Percentiles rank a stretch among this genome's conserved stretches.
Evolutionary conservation across 2,113 vertebrate species (phyloP).

Genomic region (Caloenas nicobarica): DNA sequence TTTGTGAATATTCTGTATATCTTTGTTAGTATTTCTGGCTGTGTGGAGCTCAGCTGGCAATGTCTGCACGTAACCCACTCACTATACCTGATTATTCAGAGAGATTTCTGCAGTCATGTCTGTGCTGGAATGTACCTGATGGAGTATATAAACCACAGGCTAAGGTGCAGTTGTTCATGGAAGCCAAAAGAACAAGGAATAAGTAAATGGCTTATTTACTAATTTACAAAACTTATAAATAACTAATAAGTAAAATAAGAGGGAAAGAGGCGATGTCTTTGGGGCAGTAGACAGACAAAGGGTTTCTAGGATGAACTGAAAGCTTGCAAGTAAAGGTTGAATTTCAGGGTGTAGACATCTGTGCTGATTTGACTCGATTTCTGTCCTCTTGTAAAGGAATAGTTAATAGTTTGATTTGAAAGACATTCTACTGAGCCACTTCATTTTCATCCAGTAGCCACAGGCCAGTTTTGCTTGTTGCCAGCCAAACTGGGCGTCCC

Average conservation of each 20-base stretch:
- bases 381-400: neutral
- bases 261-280: neutral
- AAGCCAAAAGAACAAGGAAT: neutral
- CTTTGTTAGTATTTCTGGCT: neutral
- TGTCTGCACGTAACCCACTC: neutral
- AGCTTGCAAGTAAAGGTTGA: neutral
- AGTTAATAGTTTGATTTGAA: neutral
- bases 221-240: neutral
- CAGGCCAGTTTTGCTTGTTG: neutral
- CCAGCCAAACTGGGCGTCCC: neutral
- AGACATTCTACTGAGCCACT: neutral
- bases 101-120: neutral
- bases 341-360: neutral
- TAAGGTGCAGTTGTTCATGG: neutral
- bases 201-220: neutral
- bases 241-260: neutral
- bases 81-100: neutral
- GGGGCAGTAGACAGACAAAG: neutral
- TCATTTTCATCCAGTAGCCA: neutral
- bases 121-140: neutral
- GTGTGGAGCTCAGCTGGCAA: neutral
- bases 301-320: neutral
- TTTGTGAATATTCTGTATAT: neutral
- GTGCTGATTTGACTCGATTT: neutral
- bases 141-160: neutral